Conservation (phyloP, 1,140 invertebrate genomes). For the Drosophila insularis region DNA sequence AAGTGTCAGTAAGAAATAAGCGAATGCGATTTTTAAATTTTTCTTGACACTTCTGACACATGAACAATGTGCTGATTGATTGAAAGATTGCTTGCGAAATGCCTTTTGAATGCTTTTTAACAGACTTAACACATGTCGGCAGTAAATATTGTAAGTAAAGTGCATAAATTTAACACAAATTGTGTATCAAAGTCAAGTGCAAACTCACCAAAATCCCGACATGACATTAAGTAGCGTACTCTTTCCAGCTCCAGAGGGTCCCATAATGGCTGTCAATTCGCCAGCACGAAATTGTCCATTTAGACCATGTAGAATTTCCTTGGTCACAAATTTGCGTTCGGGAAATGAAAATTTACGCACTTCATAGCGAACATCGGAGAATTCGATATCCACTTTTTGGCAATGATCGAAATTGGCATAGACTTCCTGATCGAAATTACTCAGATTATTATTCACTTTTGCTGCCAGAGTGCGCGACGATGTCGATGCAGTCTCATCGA, state of each 20-base stretch:
- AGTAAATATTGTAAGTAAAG: conserved; percentile 3
- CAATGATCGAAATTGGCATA: conserved; percentile 75
- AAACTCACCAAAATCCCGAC: conserved; percentile 84
- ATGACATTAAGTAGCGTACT: conserved; percentile 88
- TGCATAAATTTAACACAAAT: conserved; percentile 12
- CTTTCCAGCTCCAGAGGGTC: conserved; percentile 90
- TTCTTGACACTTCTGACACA: conserved; percentile 24
- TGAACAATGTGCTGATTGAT: conserved; percentile 44
- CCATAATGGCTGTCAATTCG: conserved; percentile 89
- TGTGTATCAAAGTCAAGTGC: conserved; percentile 6
- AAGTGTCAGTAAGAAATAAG: conserved; percentile 8
- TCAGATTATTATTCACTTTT: conserved; percentile 72
- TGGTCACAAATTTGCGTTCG: conserved; percentile 83
- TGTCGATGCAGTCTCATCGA: conserved; percentile 64
- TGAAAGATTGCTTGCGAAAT: conserved; percentile 28
- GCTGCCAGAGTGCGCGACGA: conserved; percentile 30
- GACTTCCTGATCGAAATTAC: conserved; percentile 31
- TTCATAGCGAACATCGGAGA: conserved; percentile 86
- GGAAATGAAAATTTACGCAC: conserved; percentile 83
- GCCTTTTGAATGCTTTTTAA: conserved; percentile 33
- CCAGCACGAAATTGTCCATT: conserved; percentile 85
- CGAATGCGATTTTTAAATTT: conserved; percentile 28
- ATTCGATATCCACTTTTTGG: conserved; percentile 86
- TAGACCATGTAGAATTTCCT: conserved; percentile 86
- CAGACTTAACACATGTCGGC: conserved; percentile 2